Conservation (phyloP, 1,140 invertebrate species). For the Meloidogyne exigua region DNA sequence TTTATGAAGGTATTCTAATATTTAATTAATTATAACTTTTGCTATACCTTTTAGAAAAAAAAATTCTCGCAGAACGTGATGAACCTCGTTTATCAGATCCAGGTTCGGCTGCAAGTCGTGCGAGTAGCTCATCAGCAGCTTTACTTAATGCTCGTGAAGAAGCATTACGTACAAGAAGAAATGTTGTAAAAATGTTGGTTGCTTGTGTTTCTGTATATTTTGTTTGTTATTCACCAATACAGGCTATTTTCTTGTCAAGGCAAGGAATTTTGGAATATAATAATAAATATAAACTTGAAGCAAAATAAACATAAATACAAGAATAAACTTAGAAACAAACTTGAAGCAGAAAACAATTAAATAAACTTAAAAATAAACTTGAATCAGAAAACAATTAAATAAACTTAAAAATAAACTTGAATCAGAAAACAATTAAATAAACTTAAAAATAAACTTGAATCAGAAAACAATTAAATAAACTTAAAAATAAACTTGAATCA, state of each 20-base stretch:
- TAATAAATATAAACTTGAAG: neutral
- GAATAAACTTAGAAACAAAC: neutral
- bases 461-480: too few species aligned
- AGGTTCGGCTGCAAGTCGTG: neutral
- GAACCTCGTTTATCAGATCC: neutral
- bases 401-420: constrained; percentile 1
- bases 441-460: neutral
- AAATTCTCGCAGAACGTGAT: neutral
- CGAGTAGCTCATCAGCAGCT: neutral
- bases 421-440: too few species aligned
- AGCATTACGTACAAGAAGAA: constrained; percentile 50
- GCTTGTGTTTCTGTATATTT: constrained; percentile 63
- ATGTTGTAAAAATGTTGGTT: constrained; percentile 62
- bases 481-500: too few species aligned
- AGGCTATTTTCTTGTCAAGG: constrained; percentile 60
- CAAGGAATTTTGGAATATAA: constrained; percentile 31
- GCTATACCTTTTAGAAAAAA: neutral
- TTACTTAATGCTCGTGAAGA: constrained; percentile 35
- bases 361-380: neutral
- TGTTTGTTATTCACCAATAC: constrained; percentile 63
- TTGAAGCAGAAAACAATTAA: neutral
- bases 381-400: too few species aligned
- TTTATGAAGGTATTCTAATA: constrained; percentile 42
- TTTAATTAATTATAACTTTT: neutral
- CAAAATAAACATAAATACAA: too few species aligned